Base-by-base conservation (phyloP, 37 sponge, comb jelly and placozoan species). In the Aplysina aerophoba region DNA sequence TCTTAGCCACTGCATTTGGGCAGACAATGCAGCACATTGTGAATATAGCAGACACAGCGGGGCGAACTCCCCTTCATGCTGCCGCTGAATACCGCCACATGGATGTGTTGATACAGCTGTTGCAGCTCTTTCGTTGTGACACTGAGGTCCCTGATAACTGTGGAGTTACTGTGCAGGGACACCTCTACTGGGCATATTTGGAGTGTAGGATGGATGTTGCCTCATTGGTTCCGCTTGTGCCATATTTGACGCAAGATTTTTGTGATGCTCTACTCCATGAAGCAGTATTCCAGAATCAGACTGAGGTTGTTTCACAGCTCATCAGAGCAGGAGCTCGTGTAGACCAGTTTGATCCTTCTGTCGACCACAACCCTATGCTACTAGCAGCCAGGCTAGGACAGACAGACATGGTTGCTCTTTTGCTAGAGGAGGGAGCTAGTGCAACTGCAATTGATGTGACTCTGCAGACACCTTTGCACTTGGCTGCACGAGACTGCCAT, bases 391-490 rank as follows among this genome's bases (percentile, higher is more conserved):
- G 78, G 20, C 78, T 75, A 14, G 78, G 78, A 50, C 6, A 44
- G n/a, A 11, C 53, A 25, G 78, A 38, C 15, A 50, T 75, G 22
- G 78, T 75, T 12, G 2, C 37, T 2, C 15, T 75, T 24, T 24
- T 75, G 53, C 78, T 75, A 1, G 0, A 38, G n/a, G 54, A 50
- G 25, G 78, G 78, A 44, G 78, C 78, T 24, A 75, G 53, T 75
- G 54, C 40, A 36, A 24, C 25, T 15, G 53, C 25, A 19, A 75
- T 21, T 20, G 78, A 75, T 75, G 15, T 15, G 1, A 41, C 54
- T 21, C 15, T 38, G 22, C 78, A 75, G 39, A 53, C 78, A 50
- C 78, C 78, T 11, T 44, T 75, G n/a, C 78, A 75, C 78, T 24
- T 75, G n/a, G 78, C 78, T 41, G 78, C 78, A 36, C 44, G 53